These are phyloP conservation scores for Oryzias curvinotus DNA, from an alignment of 2,113 vertebrate genomes.

Conservation along the genomic window DNA sequence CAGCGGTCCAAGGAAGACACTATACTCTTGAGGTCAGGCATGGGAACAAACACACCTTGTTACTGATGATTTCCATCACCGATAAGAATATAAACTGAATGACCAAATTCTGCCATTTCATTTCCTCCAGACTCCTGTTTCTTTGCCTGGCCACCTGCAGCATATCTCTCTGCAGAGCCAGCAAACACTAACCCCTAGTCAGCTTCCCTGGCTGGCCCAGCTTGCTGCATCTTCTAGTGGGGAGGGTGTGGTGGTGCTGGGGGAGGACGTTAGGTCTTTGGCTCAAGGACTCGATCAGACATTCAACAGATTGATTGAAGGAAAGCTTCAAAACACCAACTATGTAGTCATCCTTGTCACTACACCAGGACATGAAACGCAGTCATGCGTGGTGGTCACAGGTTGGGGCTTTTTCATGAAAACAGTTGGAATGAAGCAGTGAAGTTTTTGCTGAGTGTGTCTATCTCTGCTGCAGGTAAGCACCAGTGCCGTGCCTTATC, in stretches of 20 bases:
- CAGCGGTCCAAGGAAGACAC: conserved; percentile 71
- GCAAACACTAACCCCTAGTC: conserved; percentile 83
- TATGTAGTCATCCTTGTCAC: conserved; percentile 94
- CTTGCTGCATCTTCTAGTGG: conserved; percentile 93
- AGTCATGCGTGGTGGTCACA: conserved; percentile 94
- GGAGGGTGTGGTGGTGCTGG: conserved; percentile 85
- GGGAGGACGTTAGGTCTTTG: conserved; percentile 85
- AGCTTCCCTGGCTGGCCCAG: conserved; percentile 95
- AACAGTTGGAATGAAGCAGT: neutral
- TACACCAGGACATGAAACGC: conserved; percentile 80
- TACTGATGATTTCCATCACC: neutral
- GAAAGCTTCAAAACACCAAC: conserved; percentile 86
- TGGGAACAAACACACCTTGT: neutral
- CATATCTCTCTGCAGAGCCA: conserved; percentile 61
- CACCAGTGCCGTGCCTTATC: conserved; percentile 91
- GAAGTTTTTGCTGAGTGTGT: neutral
- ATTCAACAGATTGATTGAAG: conserved; percentile 86
- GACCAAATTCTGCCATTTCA: neutral
- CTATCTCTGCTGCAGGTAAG: conserved; percentile 80
- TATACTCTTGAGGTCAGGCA: conserved; percentile 62
- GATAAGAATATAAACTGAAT: neutral
- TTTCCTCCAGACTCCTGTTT: conserved; percentile 70
- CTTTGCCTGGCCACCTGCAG: conserved; percentile 67
- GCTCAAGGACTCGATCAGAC: conserved; percentile 90
- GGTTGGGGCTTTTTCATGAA: conserved; percentile 71